Percentiles rank a stretch among this genome's conserved stretches.
Conservation (phyloP, 2,113 vertebrate genomes). For the Capreolus pygargus region DNA sequence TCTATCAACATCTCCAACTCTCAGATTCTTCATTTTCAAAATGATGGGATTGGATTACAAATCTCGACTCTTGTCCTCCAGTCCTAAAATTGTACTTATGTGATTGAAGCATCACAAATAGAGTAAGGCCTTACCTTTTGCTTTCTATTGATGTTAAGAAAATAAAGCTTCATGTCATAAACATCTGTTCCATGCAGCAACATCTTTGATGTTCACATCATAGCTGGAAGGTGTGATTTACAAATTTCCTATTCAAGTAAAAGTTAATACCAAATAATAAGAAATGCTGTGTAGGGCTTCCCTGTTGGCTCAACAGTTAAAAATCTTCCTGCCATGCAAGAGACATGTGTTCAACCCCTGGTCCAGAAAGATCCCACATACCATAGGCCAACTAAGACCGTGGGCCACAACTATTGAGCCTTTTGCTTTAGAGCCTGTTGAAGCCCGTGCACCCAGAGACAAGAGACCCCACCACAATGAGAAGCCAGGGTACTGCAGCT, state of each 20-base stretch:
- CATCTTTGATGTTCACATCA: not conserved
- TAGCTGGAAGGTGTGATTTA: slow-evolving; percentile 37
- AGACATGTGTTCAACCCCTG: not conserved
- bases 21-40: slow-evolving; percentile 15
- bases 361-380: not conserved
- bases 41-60: not conserved
- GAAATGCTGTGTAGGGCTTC: not conserved
- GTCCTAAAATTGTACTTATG: slow-evolving; percentile 17
- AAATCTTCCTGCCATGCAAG: not conserved
- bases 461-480: not conserved
- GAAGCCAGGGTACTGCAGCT: not conserved
- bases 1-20: not conserved
- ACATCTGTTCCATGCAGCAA: not conserved
- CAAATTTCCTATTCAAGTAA: not conserved
- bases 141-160: slow-evolving; percentile 33
- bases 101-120: not conserved
- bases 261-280: slow-evolving; percentile 15
- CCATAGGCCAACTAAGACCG: not conserved
- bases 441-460: not conserved
- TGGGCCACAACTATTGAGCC: not conserved
- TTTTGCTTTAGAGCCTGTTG: not conserved
- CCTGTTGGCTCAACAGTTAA: not conserved
- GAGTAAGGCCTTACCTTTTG: slow-evolving; percentile 33
- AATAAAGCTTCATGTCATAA: slow-evolving; percentile 45
- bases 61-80: not conserved